Evolutionary conservation across 2,113 vertebrate genomes (phyloP).

Genomic region (Pterocles gutturalis): DNA sequence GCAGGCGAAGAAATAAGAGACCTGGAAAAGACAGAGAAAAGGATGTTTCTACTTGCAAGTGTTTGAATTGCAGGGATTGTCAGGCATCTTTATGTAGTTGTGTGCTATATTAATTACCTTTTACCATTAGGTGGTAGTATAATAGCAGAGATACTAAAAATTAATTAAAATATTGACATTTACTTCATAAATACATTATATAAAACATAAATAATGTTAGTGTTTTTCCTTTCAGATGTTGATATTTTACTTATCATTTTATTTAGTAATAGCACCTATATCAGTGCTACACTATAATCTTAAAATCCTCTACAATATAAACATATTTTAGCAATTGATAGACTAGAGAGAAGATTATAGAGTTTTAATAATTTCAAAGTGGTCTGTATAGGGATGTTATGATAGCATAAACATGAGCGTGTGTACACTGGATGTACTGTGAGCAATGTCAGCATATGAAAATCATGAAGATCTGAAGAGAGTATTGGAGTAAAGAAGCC

Average conservation of each 20-base stretch:
- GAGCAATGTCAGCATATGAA: background rate
- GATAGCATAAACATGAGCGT: background rate
- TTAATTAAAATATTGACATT: background rate
- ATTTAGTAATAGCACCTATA: background rate
- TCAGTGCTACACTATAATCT: background rate
- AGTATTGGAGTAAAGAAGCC: background rate
- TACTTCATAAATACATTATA: background rate
- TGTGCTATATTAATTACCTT: constrained; percentile 43
- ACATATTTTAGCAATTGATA: background rate
- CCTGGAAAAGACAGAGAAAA: background rate
- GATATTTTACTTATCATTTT: background rate
- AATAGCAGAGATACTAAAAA: constrained; percentile 36
- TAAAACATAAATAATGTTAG: background rate
- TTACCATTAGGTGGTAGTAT: constrained; percentile 71
- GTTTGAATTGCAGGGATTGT: background rate
- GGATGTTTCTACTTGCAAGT: background rate
- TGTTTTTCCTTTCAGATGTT: background rate
- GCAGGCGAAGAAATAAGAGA: background rate
- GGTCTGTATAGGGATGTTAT: background rate
- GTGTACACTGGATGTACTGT: background rate
- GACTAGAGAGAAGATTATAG: background rate
- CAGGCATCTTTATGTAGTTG: background rate
- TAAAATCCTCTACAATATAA: background rate
- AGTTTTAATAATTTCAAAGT: background rate
- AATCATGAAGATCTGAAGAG: background rate